These are phyloP conservation scores for Brachionus koreanus DNA, from an alignment of 1,140 invertebrate genomes.

Conservation along the genomic window DNA sequence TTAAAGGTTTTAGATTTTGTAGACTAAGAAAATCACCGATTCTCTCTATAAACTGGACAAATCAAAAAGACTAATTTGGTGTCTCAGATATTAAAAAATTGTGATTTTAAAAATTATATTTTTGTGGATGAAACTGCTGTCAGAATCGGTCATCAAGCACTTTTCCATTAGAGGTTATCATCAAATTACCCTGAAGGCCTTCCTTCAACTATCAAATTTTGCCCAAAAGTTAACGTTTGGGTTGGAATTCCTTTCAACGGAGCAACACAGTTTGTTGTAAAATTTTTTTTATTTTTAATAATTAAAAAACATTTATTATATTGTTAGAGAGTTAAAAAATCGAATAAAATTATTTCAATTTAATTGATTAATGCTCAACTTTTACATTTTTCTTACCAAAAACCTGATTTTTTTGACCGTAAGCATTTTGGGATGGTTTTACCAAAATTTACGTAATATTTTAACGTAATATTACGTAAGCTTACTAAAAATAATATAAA, in stretches of 20 bases:
- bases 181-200: neutral
- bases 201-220: neutral
- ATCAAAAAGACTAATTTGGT: neutral
- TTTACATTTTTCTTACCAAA: too few species aligned
- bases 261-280: too few species aligned
- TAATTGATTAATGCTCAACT: too few species aligned
- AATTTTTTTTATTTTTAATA: too few species aligned
- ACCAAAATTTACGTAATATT: too few species aligned
- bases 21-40: neutral
- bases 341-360: too few species aligned
- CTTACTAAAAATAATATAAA: too few species aligned
- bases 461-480: too few species aligned
- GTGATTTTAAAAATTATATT: neutral
- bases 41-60: neutral
- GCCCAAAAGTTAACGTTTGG: neutral
- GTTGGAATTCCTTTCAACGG: neutral
- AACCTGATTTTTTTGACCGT: too few species aligned
- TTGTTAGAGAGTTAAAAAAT: too few species aligned
- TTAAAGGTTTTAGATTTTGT: neutral
- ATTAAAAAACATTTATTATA: too few species aligned
- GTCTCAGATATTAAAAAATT: neutral
- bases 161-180: neutral
- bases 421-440: too few species aligned
- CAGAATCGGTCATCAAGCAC: neutral
- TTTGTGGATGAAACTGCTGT: neutral